phyloP scores from a whole-genome alignment of 2,888 invertebrate genomes.

The Catonia carolina region DNA sequence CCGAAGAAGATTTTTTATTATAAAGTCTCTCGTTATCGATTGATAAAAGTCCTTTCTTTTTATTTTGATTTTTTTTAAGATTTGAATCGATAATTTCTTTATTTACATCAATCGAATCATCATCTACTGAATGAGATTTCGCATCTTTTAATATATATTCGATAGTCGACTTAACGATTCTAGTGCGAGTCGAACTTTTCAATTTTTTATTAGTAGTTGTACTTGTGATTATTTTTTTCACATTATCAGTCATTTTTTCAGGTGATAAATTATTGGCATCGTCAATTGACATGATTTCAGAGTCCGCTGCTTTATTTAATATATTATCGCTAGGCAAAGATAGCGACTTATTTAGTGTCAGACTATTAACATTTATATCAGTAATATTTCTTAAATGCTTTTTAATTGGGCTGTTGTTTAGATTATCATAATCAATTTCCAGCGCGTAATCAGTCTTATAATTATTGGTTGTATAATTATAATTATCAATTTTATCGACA shows the following conservation, averaged over 20 bases:
- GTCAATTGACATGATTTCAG: not conserved
- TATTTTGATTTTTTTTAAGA: not conserved
- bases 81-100: not conserved
- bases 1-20: too few species aligned
- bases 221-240: too few species aligned
- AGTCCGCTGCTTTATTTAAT: not conserved
- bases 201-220: too few species aligned
- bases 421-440: not conserved
- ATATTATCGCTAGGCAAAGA: too few species aligned
- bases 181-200: not conserved
- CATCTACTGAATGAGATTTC: too few species aligned
- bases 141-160: conserved; percentile 6
- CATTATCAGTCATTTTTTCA: too few species aligned
- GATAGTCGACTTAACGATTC: not conserved
- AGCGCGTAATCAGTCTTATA: not conserved
- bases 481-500: not conserved
- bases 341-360: too few species aligned
- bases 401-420: too few species aligned
- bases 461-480: conserved; percentile 1
- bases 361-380: not conserved
- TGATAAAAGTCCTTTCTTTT: not conserved
- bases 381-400: not conserved
- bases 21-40: not conserved
- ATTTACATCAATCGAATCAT: not conserved
- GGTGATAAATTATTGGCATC: not conserved